These are phyloP conservation scores for Cosmia trapezina DNA, from an alignment of 2,888 invertebrate species.

Conservation along the genomic window DNA sequence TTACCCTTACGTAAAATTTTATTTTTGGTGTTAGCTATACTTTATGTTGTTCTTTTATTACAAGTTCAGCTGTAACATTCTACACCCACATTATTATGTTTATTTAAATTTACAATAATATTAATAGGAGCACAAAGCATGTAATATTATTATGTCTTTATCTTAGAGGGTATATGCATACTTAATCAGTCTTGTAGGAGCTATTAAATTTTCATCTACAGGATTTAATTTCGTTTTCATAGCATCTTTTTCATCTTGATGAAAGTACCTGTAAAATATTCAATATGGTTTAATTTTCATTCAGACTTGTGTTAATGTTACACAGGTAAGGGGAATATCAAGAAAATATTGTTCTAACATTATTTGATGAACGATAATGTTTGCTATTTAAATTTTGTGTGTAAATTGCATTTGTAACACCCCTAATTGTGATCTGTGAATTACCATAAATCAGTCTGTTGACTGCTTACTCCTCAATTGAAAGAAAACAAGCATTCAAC, in stretches of 20 bases:
- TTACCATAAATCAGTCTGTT: constrained; percentile 27
- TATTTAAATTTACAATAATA: constrained; percentile 21
- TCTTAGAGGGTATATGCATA: constrained; percentile 5
- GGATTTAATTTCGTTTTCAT: neutral
- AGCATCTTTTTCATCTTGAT: neutral
- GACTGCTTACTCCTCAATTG: neutral
- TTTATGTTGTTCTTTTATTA: constrained; percentile 20
- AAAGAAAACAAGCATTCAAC: constrained; percentile 21
- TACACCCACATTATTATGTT: constrained; percentile 5
- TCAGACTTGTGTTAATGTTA: neutral
- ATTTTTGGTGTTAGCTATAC: constrained; percentile 48
- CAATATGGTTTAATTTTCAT: neutral
- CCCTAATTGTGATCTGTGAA: neutral
- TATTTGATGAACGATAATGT: neutral
- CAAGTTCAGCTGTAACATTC: constrained; percentile 15
- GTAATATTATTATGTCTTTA: too few relatives aligned
- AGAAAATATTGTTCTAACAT: fast-evolving
- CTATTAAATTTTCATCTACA: neutral
- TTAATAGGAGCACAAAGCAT: constrained; percentile 30
- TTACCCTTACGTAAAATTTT: constrained; percentile 44
- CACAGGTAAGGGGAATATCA: neutral
- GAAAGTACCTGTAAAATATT: neutral
- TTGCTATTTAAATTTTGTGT: constrained; percentile 2
- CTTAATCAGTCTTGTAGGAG: neutral
- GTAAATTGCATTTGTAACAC: neutral